Base-by-base conservation (phyloP, 2,888 invertebrate species). In the Hyles lineata region DNA sequence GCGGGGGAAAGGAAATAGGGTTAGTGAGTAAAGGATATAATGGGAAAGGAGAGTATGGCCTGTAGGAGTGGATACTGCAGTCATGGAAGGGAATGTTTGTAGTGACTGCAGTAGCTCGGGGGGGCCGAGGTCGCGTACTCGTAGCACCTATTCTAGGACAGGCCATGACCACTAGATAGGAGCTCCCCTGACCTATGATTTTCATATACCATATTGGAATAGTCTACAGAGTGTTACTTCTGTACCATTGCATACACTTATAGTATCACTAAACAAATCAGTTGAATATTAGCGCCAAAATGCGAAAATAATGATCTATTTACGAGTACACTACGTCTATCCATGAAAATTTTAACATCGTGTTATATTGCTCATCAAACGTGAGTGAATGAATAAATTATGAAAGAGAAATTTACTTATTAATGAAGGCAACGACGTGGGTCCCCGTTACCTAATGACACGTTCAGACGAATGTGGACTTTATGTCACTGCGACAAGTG, bases 401-500 rank as follows among this genome's bases (percentile, higher is more conserved):
- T 67, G 35, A 67, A 67, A 67, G 15, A 23, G 6, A 67, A 43
- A 17, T 43, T 50, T 67, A 50, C 25, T 7, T n/a, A 62, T 35
- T 35, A 35, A 62, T 67, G 50, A 35, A 8, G 23, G 43, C 7
- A 43, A 23, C 35, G 43, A 17, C 8, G 23, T 67, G 17, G 67
- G 43, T 23, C 50, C 67, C 43, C 35, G 21, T 63, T 67, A 67
- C 67, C 35, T 1, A 23, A 17, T 67, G 50, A 43, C 21, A 67
- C 43, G 50, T 50, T 15, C 17, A 21, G 17, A 25, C 43, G 43
- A 67, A 7, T 23, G 21, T 67, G 15, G 23, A 67, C 67, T 23
- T 50, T 67, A 43, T 67, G 50, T 67, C 67, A 7, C 23, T 60
- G 60, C 52, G 52, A 55, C 52, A 55, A n/a, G 23, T 23, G 50